Conservation (phyloP, 2,113 vertebrate species). For the Sapayoa aenigma region DNA sequence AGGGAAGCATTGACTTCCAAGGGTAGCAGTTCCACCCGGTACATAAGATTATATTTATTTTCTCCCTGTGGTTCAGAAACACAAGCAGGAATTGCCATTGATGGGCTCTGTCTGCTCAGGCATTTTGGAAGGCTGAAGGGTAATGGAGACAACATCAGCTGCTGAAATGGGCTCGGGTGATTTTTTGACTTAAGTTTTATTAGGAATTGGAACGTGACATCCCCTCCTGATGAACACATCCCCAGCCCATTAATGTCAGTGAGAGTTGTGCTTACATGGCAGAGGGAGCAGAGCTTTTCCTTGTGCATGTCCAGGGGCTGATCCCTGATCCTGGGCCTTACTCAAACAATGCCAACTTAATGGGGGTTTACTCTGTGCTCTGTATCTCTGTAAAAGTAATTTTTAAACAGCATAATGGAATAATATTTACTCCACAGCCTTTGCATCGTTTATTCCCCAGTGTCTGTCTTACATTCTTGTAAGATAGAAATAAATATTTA, state of each 20-base stretch:
- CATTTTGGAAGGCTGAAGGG: background rate
- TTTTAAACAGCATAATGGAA: background rate
- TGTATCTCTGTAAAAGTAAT: background rate
- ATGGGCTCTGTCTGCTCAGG: background rate
- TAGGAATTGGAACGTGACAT: background rate
- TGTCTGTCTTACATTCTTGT: background rate
- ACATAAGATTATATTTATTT: background rate
- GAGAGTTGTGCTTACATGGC: background rate
- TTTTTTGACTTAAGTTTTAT: background rate
- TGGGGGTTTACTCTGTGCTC: background rate
- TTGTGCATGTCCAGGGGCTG: background rate
- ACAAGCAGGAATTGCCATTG: background rate
- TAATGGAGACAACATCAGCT: background rate
- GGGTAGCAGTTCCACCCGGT: background rate
- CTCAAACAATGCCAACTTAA: background rate
- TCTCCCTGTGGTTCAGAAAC: background rate
- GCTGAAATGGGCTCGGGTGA: background rate
- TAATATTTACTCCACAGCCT: background rate
- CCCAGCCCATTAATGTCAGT: background rate
- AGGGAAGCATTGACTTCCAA: background rate
- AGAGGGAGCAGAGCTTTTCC: background rate
- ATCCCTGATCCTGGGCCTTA: background rate
- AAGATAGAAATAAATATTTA: slow-evolving; percentile 2
- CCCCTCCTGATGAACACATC: background rate
- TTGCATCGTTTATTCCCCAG: background rate